phyloP scores from a whole-genome alignment of 1,140 invertebrate genomes.

The Bombus confusus region DNA sequence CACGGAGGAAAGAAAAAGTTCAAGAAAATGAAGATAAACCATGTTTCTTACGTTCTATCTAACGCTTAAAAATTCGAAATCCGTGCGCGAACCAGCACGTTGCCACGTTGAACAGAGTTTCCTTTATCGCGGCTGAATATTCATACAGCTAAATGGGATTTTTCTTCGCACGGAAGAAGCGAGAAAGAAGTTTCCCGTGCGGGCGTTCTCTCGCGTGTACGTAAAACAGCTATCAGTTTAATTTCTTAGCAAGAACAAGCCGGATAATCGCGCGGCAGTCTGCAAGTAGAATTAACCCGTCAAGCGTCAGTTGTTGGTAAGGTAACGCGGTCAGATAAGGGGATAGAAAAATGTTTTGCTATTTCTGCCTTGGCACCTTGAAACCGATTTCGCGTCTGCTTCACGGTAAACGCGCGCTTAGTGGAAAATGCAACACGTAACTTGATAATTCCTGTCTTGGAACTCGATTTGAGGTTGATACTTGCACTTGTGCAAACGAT shows the following conservation, averaged over 20 bases:
- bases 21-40: background rate
- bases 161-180: constrained; percentile 18
- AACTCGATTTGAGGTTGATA: too few species aligned
- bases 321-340: constrained; percentile 37
- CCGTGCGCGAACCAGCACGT: background rate
- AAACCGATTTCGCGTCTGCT: background rate
- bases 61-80: background rate
- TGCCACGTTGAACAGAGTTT: constrained; percentile 27
- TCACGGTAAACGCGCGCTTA: background rate
- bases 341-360: constrained; percentile 48
- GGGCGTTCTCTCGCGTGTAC: constrained; percentile 27
- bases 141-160: constrained; percentile 63
- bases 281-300: constrained; percentile 61
- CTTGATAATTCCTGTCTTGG: constrained; percentile 30
- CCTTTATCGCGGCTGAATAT: constrained; percentile 64
- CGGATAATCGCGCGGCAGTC: constrained; percentile 40
- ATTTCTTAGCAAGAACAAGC: constrained; percentile 24
- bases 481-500: background rate
- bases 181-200: constrained; percentile 10
- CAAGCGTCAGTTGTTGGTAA: constrained; percentile 46
- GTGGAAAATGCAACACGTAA: constrained; percentile 34
- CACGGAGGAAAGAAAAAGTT: background rate
- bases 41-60: background rate
- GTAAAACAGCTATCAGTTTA: constrained; percentile 8
- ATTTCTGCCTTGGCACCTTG: background rate